A percentile compares a stretch with the other conserved stretches of the same genome.
Conservation (phyloP, 2,888 invertebrate species). For the Coelogynopora nodosa region DNA sequence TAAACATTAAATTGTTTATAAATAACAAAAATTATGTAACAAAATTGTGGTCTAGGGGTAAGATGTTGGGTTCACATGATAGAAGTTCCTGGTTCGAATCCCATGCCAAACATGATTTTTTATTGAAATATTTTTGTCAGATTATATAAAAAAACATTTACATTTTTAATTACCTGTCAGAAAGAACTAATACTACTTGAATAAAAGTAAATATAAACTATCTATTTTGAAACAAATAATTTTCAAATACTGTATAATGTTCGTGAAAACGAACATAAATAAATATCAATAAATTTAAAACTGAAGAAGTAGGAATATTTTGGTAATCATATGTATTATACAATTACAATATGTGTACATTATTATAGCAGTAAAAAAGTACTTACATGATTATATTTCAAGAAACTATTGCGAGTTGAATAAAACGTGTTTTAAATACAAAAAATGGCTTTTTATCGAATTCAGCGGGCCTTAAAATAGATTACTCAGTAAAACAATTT, state of each 20-base stretch:
- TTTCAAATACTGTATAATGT: not conserved
- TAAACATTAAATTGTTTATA: no score
- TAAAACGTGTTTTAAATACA: not conserved
- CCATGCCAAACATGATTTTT: not conserved
- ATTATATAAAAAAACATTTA: not conserved
- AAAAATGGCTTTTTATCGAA: not conserved
- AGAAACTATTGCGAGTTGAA: not conserved
- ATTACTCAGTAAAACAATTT: not conserved
- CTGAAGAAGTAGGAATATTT: no score
- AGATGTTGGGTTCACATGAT: not conserved
- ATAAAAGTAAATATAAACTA: not conserved
- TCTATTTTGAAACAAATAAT: not conserved
- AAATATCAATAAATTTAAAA: no score
- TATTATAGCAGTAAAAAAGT: not conserved
- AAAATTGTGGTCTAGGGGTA: not conserved
- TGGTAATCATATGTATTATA: no score
- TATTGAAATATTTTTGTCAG: not conserved
- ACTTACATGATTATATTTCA: not conserved
- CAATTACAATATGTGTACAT: not conserved
- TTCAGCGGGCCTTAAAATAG: not conserved
- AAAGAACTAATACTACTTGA: not conserved
- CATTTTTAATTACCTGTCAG: not conserved
- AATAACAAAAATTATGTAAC: no score
- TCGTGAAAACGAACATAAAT: slow-evolving; percentile 7
- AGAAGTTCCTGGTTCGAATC: not conserved